phyloP scores from a whole-genome alignment of 2,797 vertebrate genomes.

The Nothura maculosa region DNA sequence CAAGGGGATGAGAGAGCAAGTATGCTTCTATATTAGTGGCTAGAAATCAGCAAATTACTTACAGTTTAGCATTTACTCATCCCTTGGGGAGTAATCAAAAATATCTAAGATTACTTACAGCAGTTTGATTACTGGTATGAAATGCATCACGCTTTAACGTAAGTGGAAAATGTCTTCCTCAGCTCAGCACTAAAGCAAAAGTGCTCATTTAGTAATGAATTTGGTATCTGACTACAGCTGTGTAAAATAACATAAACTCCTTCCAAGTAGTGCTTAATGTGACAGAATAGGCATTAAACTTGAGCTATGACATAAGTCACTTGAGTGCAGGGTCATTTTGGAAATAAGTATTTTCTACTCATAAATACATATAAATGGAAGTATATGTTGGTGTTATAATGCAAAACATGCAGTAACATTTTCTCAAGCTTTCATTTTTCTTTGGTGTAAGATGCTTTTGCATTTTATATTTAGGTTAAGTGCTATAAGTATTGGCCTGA shows the following conservation, averaged over 20 bases:
- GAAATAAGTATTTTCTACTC: background rate
- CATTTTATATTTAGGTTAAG: conserved; percentile 89
- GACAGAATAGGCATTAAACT: background rate
- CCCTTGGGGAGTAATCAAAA: background rate
- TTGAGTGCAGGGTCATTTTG: background rate
- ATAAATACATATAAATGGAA: too few species aligned
- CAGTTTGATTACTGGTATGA: background rate
- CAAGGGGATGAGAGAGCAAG: background rate
- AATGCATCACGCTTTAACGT: background rate
- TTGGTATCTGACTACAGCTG: background rate
- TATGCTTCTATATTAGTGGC: background rate
- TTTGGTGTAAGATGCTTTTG: background rate
- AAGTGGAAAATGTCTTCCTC: conserved; percentile 17
- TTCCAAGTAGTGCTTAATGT: background rate
- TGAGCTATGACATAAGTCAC: background rate
- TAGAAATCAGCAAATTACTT: conserved; percentile 43
- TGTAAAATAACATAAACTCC: background rate
- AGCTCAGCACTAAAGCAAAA: conserved; percentile 29
- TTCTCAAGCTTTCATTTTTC: background rate
- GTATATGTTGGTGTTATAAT: background rate
- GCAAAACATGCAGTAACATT: background rate
- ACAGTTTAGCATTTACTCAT: background rate
- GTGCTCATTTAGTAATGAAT: background rate
- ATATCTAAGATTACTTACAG: background rate
- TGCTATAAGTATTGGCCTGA: conserved; percentile 99